phyloP scores from a whole-genome alignment of 2,888 invertebrate genomes.

The Gymnosoma rotundatum region DNA sequence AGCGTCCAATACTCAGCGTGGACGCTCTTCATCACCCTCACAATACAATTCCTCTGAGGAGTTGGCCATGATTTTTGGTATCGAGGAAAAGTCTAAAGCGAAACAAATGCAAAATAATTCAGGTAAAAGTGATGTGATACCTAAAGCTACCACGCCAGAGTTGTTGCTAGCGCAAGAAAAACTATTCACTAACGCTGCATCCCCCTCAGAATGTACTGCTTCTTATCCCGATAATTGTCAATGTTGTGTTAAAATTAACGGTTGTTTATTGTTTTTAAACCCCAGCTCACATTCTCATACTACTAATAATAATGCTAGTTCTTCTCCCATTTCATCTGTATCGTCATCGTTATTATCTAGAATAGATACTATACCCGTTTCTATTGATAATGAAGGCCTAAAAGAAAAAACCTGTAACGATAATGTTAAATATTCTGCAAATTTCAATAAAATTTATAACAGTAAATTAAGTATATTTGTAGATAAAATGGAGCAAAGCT shows the following conservation, averaged over 20 bases:
- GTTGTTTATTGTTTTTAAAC: conserved; percentile 71
- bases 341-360: conserved; percentile 40
- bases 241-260: conserved; percentile 68
- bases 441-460: conserved; percentile 78
- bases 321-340: conserved; percentile 51
- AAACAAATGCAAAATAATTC: conserved; percentile 71
- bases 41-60: conserved; percentile 87
- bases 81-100: conserved; percentile 77
- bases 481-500: conserved; percentile 68
- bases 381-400: background rate
- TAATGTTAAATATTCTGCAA: conserved; percentile 74
- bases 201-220: conserved; percentile 68
- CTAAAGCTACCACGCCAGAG: conserved; percentile 67
- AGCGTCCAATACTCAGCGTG: conserved; percentile 58
- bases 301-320: conserved; percentile 74
- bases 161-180: conserved; percentile 72
- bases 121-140: conserved; percentile 71
- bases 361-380: conserved; percentile 77
- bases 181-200: conserved; percentile 68
- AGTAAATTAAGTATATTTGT: conserved; percentile 79
- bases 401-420: conserved; percentile 13
- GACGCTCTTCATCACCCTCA: conserved; percentile 81
- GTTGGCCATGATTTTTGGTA: conserved; percentile 86
- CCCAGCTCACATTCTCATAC: conserved; percentile 64
- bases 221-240: conserved; percentile 58